Evolutionary conservation across 2,113 vertebrate species (phyloP).

Genomic region (human): GRCh38 chr2:74379501-74380000

Average conservation of each 20-base stretch:
- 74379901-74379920: slow-evolving; percentile 46
- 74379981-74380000: slow-evolving; percentile 67
- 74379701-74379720: neutral
- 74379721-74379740: neutral
- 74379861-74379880: neutral
- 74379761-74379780: neutral
- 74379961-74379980: slow-evolving; percentile 49
- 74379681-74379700: neutral
- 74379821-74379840: neutral
- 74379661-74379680: slow-evolving; percentile 56
- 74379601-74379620: neutral
- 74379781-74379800: slow-evolving; percentile 2
- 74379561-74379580: neutral
- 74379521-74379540: slow-evolving; percentile 7
- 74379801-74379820: neutral
- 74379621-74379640: neutral
- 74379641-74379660: slow-evolving; percentile 16
- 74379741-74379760: neutral
- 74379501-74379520: neutral
- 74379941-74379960: slow-evolving; percentile 66
- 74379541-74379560: slow-evolving; percentile 12
- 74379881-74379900: neutral
- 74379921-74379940: slow-evolving; percentile 73
- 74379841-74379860: neutral
- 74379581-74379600: neutral